Conservation (phyloP, 2,797 vertebrate genomes). For the Pseudomugil tenellus region DNA sequence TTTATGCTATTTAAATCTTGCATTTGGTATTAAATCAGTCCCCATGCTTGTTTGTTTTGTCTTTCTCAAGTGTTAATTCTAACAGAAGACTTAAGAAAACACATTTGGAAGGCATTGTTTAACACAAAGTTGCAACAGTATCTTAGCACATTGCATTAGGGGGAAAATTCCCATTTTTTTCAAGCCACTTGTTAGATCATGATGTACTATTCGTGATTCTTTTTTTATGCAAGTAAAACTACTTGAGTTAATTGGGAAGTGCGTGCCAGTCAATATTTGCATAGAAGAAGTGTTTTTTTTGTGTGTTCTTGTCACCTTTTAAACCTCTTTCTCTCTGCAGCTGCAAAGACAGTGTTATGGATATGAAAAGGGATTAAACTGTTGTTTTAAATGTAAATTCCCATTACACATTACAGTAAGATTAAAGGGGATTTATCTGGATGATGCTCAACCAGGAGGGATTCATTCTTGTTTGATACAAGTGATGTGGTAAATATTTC, state of each 20-base stretch:
- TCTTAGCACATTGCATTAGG: background rate
- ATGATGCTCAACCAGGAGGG: background rate
- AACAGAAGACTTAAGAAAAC: background rate
- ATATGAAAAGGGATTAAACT: background rate
- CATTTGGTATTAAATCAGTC: constrained; percentile 12
- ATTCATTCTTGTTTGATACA: background rate
- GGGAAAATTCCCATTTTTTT: background rate
- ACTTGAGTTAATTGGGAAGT: background rate
- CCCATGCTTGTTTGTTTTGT: background rate
- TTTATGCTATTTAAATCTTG: constrained; percentile 10
- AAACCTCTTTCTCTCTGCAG: background rate
- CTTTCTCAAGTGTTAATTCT: background rate
- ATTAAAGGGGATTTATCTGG: background rate
- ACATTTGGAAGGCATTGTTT: background rate
- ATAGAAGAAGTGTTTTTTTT: background rate
- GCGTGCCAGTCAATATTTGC: background rate
- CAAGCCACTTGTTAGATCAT: background rate
- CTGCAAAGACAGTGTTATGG: background rate
- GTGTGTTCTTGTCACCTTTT: background rate
- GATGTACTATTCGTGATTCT: background rate
- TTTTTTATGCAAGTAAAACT: background rate
- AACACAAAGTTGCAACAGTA: background rate
- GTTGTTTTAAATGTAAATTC: background rate
- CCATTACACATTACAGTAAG: background rate
- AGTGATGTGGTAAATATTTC: background rate